Evolutionary conservation across 2,888 invertebrate species (phyloP), one percentile per base, ranked within the genome.

Genomic region (Acrobasis suavella): DNA sequence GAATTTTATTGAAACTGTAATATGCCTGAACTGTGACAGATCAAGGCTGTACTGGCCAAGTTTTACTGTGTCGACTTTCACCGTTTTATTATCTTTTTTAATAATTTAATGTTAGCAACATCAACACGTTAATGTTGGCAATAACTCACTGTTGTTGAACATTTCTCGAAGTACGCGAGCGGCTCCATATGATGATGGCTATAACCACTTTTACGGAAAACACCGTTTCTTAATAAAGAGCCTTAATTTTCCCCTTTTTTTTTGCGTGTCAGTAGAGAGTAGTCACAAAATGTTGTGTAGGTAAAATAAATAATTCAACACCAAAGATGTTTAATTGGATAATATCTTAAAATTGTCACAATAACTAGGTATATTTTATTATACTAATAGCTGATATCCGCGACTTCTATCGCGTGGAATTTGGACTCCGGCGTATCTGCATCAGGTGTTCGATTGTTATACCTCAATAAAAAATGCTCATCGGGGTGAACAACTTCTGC

Each of bases 51-150:
- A 39, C n/a, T 38, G 54, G 15, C n/a, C 37, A 12, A 37, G 54
- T 55, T 38, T 9, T 37, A 37, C 37, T 32, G 32, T 38, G 37
- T 49, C 56, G 56, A 61, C 64, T 64, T 64, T 64, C 64, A 58
- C 64, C 38, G 37, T 46, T 56, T 54, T 64, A 61, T 64, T 39
- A 38, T 55, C 39, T 39, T 39, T 37, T 39, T 55, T 16, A 16
- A 16, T 39, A 39, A 55, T 55, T 55, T 55, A 55, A 52, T 52
- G 52, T 46, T 46, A 6, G n/a, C 46, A 46, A 14, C 46, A 10
- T 46, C 32, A 32, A 46, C 1, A n/a, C 14, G 46, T 46, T 46
- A 46, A 46, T 46, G 46, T 46, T 46, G 46, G 46, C 46, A 46
- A 46, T 46, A 46, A 46, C n/a, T 46, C 46, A 46, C 46, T 46